Evolutionary conservation across 2,888 invertebrate genomes (phyloP).

Genomic region (Melipona beecheii): DNA sequence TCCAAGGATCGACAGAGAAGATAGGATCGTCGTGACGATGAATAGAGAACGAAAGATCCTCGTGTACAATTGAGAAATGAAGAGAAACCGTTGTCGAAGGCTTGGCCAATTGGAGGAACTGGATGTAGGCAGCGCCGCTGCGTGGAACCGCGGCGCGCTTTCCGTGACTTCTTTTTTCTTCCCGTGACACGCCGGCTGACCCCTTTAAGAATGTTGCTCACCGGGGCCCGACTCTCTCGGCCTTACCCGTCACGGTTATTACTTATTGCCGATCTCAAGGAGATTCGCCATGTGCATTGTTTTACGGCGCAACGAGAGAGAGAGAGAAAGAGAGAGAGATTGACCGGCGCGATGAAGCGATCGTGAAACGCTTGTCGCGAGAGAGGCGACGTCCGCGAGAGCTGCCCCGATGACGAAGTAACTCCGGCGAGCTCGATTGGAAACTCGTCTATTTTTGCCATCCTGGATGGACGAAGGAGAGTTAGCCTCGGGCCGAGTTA

Average conservation of each 20-base stretch:
- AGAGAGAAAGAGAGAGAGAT: slow-evolving; percentile 33
- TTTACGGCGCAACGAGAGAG: slow-evolving; percentile 63
- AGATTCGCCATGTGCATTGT: slow-evolving; percentile 70
- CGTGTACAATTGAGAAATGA: background rate
- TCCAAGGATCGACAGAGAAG: background rate
- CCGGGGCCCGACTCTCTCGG: slow-evolving; percentile 52
- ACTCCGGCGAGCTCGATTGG: slow-evolving; percentile 53
- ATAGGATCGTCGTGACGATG: background rate
- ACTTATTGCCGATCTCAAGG: slow-evolving; percentile 74
- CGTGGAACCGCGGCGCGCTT: slow-evolving; percentile 26
- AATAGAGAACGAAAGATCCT: background rate
- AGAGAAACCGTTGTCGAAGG: background rate
- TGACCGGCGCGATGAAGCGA: slow-evolving; percentile 64
- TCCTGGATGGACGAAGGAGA: slow-evolving; percentile 41
- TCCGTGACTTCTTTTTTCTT: slow-evolving; percentile 61
- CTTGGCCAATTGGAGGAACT: background rate
- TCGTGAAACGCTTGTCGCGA: slow-evolving; percentile 67
- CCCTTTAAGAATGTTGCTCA: slow-evolving; percentile 71
- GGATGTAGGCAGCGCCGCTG: slow-evolving; percentile 22
- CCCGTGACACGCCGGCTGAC: slow-evolving; percentile 70
- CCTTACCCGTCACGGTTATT: slow-evolving; percentile 71
- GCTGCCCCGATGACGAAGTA: slow-evolving; percentile 60
- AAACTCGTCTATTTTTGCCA: slow-evolving; percentile 60
- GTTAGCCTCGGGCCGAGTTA: background rate
- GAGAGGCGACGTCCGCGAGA: slow-evolving; percentile 40